Conservation (phyloP, 2,797 vertebrate species). For the Cuniculus paca region DNA sequence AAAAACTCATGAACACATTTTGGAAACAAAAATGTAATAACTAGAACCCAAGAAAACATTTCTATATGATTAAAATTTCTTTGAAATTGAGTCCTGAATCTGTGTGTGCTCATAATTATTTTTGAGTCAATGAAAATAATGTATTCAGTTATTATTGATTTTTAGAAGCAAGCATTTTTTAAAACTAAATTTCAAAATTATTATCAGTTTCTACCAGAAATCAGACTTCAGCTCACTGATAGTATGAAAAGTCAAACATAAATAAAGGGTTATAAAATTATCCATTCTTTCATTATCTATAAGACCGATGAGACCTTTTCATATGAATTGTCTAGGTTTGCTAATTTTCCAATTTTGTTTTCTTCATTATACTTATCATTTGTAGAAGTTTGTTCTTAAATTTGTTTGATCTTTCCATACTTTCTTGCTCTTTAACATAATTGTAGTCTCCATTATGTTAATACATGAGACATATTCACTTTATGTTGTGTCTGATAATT, state of each 20-base stretch:
- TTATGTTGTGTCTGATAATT: background rate
- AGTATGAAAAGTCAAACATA: background rate
- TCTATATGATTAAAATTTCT: background rate
- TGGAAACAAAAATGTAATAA: background rate
- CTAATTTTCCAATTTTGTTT: background rate
- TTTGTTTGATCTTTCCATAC: background rate
- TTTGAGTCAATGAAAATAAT: background rate
- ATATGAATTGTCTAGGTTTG: background rate
- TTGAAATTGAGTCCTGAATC: background rate
- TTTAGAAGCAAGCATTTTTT: background rate
- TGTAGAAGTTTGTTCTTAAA: background rate
- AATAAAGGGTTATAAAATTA: background rate
- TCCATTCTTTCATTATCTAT: background rate
- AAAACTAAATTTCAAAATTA: background rate
- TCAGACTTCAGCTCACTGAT: background rate
- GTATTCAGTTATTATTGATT: background rate
- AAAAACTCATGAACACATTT: constrained; percentile 7
- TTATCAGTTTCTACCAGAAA: background rate
- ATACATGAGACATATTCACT: background rate
- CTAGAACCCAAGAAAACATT: background rate
- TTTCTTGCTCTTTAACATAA: background rate
- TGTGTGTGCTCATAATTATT: background rate
- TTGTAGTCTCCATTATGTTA: constrained; percentile 3
- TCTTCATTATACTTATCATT: constrained; percentile 21
- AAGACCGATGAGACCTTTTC: background rate